Base-by-base conservation (phyloP, 2,888 invertebrate species). In the Bembecia ichneumoniformis region DNA sequence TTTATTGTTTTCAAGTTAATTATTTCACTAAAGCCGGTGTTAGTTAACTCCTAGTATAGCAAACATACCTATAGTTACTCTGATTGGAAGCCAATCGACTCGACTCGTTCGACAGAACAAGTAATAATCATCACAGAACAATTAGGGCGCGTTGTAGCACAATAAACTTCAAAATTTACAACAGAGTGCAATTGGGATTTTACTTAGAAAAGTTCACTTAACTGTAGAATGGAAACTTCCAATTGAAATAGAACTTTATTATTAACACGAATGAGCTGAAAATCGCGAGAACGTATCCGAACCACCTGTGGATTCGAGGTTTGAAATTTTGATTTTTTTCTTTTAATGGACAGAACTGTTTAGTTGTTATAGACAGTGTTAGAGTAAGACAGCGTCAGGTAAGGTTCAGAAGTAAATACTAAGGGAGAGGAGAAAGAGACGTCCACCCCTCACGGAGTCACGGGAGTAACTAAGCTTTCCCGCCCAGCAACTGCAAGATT, bases 281-380 rank as follows among this genome's bases (percentile, higher is more conserved):
- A 40, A 40, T 40, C 14, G 13, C 13, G 7, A 3, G 4, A 40
- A 13, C 40, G 40, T 15, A 15, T n/a, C 2, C 36, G 46, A 46
- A 43, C 49, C 46, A 49, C 49, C 46, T 49, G 49, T 49, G 46
- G 49, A 49, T 43, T 49, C 46, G 14, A 15, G 40, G 36, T 36
- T 49, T 49, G 28, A 46, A 49, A 46, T 47, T 20, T 46, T 40
- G 28, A 34, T 48, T 16, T 20, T 10, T 17, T 15, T 35, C 7
- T 46, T 40, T 35, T 36, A 46, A 49, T 28, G 20, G 46, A 40
- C n/a, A 2, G 11, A n/a, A 14, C 40, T n/a, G 13, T n/a, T 40
- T n/a, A 11, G 40, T 40, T 40, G n/a, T 10, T n/a, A 13, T 11
- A 40, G 13, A 40, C 5, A 10, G 40, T 14, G 40, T 40, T 40